phyloP scores from a whole-genome alignment of 2,797 vertebrate species.

The Lacerta agilis region DNA sequence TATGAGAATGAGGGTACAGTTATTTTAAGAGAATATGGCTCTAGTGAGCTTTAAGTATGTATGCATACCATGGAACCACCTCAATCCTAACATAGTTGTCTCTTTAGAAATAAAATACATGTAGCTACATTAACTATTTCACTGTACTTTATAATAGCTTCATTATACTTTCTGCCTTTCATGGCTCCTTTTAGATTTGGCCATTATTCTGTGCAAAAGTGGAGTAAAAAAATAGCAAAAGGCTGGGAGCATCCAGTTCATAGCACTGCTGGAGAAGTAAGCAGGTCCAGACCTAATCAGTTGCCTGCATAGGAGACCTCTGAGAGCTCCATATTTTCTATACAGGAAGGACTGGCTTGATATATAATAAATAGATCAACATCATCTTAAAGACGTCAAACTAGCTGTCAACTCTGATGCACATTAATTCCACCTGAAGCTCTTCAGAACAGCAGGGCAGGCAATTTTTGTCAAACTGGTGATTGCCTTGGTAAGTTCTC shows the following conservation, averaged over 20 bases:
- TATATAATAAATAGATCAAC: conserved; percentile 10
- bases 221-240: not conserved
- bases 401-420: conserved; percentile 25
- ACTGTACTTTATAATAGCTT: too few species aligned
- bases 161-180: not conserved
- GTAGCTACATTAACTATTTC: too few species aligned
- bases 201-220: not conserved
- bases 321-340: not conserved
- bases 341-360: not conserved
- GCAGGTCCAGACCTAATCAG: not conserved
- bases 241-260: not conserved
- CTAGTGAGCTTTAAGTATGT: too few species aligned
- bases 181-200: not conserved
- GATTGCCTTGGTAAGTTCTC: conserved; percentile 49
- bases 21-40: too few species aligned
- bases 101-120: too few species aligned
- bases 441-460: conserved; percentile 22
- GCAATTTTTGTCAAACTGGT: conserved; percentile 27
- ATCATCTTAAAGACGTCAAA: not conserved
- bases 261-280: not conserved
- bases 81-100: too few species aligned
- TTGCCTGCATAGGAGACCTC: not conserved
- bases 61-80: too few species aligned
- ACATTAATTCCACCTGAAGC: conserved; percentile 30
- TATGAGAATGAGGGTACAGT: too few species aligned